Evolutionary conservation across 2,888 invertebrate species (phyloP).

Genomic region (Ophonus ardosiacus): DNA sequence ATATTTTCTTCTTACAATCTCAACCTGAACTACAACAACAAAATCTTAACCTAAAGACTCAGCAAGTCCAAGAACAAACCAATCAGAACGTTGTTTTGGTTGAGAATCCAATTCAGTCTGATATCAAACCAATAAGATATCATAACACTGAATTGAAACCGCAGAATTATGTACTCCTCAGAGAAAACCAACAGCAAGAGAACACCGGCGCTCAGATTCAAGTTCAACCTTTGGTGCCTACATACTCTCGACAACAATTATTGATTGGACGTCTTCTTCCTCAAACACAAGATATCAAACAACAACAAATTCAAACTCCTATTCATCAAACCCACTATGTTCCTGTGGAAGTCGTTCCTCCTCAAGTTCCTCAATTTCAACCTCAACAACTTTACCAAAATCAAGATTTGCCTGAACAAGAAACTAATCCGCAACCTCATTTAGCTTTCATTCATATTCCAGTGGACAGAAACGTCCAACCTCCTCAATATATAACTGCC

Average conservation of each 20-base stretch:
- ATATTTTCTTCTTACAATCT: conserved; percentile 51
- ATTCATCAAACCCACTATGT: conserved; percentile 62
- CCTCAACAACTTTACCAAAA: conserved; percentile 34
- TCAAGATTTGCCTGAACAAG: conserved; percentile 42
- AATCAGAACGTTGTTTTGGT: conserved; percentile 32
- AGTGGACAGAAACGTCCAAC: conserved; percentile 54
- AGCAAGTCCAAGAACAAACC: conserved; percentile 13
- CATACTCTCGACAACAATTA: conserved; percentile 49
- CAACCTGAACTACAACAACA: conserved; percentile 29
- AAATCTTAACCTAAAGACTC: conserved; percentile 23
- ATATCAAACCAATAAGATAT: conserved; percentile 45
- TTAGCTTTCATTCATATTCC: conserved; percentile 60
- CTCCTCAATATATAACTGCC: conserved; percentile 53
- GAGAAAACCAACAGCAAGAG: conserved; percentile 39
- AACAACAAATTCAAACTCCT: conserved; percentile 57
- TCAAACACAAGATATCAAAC: conserved; percentile 54
- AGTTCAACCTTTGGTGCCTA: conserved; percentile 31
- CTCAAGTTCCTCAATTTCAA: conserved; percentile 47
- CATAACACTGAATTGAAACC: conserved; percentile 53
- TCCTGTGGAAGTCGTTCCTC: conserved; percentile 61
- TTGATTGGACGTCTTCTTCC: conserved; percentile 55
- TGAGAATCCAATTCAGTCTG: conserved; percentile 25
- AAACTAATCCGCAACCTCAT: conserved; percentile 41
- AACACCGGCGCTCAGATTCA: conserved; percentile 15
- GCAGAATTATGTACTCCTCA: conserved; percentile 32